Base-by-base conservation (phyloP, 2,113 vertebrate genomes). In the Columba janthina region DNA sequence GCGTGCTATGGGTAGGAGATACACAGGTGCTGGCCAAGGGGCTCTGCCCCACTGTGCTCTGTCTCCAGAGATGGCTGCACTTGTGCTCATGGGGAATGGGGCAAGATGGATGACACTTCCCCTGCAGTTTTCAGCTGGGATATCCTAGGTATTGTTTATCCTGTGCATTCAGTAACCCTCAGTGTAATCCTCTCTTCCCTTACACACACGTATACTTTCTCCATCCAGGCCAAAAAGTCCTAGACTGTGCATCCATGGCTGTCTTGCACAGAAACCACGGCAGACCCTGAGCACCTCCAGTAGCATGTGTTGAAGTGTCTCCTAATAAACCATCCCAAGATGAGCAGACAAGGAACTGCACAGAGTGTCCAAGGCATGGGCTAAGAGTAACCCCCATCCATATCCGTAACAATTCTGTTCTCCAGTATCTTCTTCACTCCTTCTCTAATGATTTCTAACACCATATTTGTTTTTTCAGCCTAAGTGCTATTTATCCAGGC, bases 331-430 rank as follows among this genome's bases (percentile, higher is more conserved):
- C 14, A 6, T 74, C 12, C 46, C 2, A 4, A 62, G 25, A 60
- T 40, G 28, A 81, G 14, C n/a, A 64, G n/a, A 21, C 6, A n/a
- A 36, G 42, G 44, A 82, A 28, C 26, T 65, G 42, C 15, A 19
- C 13, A 16, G 38, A 29, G 17, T 1, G 1, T 36, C 77, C 66
- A 25, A 46, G 14, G 9, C 13, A 14, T 26, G 15, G 29, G 24
- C 26, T 74, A n/a, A 26, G 7, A 53, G 42, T 44, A 44, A 44
- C 42, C 42, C 42, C 42, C 42, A 44, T 36, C 48, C 61, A 40
- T 21, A 48, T 40, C 46, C 15, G 1, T 5, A 0, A 21, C 5
- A 31, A 12, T 11, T 0, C 5, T 29, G 15, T 32, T 50, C 61
- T 78, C 36, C 28, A 29, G 5, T 8, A 46, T 29, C 8, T 40